Evolutionary conservation across 2,797 vertebrate species (phyloP), one percentile per base, ranked within the genome.

Genomic region (Pipistrellus pipistrellus): DNA sequence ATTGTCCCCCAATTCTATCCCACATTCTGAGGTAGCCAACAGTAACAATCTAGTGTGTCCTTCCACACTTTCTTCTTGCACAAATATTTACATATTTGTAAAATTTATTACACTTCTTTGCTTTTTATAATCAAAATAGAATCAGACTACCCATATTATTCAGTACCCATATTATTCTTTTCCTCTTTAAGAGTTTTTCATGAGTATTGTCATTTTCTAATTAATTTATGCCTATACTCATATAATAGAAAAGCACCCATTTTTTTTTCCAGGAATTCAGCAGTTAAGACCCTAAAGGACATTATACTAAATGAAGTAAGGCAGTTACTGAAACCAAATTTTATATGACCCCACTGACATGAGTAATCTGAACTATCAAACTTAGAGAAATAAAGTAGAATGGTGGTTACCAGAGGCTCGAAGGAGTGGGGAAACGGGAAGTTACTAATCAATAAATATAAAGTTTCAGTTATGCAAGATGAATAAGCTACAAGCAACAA

Each of bases 61-160:
- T 76, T 55, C 30, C 10, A 21, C 2, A 27, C 13, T 27, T 44
- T 35, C n/a, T 75, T 4, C 83, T 77, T 53, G 62, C 32, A 69
- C 46, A 90, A 87, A 85, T 89, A 85, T 59, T 46, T 44, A 53
- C 25, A 25, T 55, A n/a, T 78, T 62, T 83, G 41, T 75, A 57
- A 88, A 62, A 51, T 35, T 20, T 71, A 51, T 48, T 62, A 44
- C 7, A 62, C 35, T 73, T 73, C 51, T 76, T 84, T 62, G 46
- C 11, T 72, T 84, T 7, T 21, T 23, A 57, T 71, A 66, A 90
- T 44, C 6, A 93, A 93, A 95, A 88, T 18, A 85, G 64, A 88
- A 89, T 89, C 14, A 21, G 7, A 30, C 15, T 77, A 62, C 8
- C 27, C 20, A 73, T 7, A n/a, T 46, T 91, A 41, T 32, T 62